These are phyloP conservation scores for Nomada fabriciana DNA, from an alignment of 2,888 invertebrate genomes.

Conservation along the genomic window DNA sequence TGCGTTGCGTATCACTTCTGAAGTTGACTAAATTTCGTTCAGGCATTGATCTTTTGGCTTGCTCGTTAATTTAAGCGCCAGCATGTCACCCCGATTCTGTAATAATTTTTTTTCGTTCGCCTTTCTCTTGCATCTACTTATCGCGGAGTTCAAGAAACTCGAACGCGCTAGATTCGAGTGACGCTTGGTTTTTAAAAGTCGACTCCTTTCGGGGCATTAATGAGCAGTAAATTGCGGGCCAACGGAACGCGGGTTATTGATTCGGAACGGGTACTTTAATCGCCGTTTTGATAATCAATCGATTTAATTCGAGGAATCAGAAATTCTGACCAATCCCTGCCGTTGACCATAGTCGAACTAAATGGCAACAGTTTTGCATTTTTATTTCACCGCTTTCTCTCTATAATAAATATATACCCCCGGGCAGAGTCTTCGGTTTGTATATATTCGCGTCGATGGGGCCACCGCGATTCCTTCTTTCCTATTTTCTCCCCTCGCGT, in stretches of 20 bases:
- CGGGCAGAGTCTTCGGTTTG: neutral
- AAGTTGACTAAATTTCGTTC: no score
- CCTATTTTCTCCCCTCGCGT: no score
- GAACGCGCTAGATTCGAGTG: neutral
- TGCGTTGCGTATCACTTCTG: no score
- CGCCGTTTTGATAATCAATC: neutral
- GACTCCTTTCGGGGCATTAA: constrained; percentile 3
- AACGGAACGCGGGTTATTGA: neutral
- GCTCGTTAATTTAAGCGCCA: neutral
- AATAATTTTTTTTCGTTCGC: neutral
- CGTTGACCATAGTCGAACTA: neutral
- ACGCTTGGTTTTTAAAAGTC: neutral
- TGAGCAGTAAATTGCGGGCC: no score
- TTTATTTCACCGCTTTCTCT: constrained; percentile 23
- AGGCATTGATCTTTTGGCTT: no score
- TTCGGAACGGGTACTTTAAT: neutral
- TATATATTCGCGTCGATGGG: neutral
- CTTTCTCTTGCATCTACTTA: neutral
- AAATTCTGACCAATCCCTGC: neutral
- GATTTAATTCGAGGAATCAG: constrained; percentile 20
- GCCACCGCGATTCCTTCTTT: neutral
- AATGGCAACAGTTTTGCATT: constrained; percentile 6
- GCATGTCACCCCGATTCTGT: neutral
- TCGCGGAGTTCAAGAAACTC: constrained; percentile 4
- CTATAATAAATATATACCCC: neutral